A percentile compares a stretch with the other conserved stretches of the same genome.
These are phyloP conservation scores for Coreius guichenoti DNA, from an alignment of 2,797 vertebrate species.

Conservation along the genomic window DNA sequence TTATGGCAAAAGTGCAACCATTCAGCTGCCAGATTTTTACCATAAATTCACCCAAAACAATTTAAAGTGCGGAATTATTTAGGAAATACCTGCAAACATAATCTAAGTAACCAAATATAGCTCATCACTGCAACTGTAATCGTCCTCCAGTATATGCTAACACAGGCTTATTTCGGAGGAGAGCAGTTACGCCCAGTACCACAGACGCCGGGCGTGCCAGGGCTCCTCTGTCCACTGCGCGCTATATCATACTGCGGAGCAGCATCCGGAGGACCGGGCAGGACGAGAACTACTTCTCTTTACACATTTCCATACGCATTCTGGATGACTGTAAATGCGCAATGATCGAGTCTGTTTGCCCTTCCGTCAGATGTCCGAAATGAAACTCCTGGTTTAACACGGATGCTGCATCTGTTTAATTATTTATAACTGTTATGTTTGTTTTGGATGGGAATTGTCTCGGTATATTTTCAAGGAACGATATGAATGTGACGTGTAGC, in stretches of 20 bases:
- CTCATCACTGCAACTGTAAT: conserved; percentile 37
- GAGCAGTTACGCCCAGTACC: conserved; percentile 79
- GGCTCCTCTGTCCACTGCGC: conserved; percentile 67
- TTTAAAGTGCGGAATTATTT: background rate
- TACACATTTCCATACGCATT: conserved; percentile 14
- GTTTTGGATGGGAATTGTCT: conserved; percentile 71
- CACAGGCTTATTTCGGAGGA: conserved; percentile 51
- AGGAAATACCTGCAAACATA: background rate
- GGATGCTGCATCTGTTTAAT: conserved; percentile 67
- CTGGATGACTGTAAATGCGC: conserved; percentile 34
- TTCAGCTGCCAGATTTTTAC: background rate
- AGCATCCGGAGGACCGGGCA: conserved; percentile 66
- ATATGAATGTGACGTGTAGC: conserved; percentile 72
- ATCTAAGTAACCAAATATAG: background rate
- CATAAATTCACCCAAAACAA: background rate
- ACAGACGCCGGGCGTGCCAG: conserved; percentile 71
- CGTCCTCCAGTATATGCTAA: conserved; percentile 11
- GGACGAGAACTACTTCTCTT: conserved; percentile 21
- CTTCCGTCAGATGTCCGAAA: conserved; percentile 26
- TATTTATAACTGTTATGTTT: conserved; percentile 62
- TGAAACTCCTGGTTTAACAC: conserved; percentile 34
- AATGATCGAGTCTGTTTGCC: conserved; percentile 22
- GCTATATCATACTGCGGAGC: conserved; percentile 61
- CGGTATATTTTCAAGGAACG: conserved; percentile 68
- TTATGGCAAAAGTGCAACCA: background rate